These are phyloP conservation scores for Alaudala cheleensis DNA, from an alignment of 2,113 vertebrate genomes.

Conservation along the genomic window DNA sequence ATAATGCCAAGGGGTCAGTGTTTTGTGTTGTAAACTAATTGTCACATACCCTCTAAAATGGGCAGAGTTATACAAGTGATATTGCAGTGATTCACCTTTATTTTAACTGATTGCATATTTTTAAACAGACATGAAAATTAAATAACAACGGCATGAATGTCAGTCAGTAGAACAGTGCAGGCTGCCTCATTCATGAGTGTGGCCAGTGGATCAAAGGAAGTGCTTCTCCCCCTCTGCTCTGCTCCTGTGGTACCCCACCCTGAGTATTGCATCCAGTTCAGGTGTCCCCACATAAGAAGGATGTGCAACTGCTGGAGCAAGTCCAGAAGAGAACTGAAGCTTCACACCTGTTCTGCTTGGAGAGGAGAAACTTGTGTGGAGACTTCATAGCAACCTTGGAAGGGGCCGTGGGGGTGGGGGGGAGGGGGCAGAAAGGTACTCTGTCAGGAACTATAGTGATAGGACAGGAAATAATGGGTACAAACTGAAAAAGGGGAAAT, in stretches of 20 bases:
- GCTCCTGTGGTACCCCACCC: background rate
- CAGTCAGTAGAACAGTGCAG: background rate
- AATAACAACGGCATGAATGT: background rate
- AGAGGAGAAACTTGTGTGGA: background rate
- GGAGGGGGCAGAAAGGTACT: no score
- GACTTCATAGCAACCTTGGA: background rate
- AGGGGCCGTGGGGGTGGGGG: background rate
- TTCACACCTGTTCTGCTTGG: background rate
- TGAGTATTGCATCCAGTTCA: background rate
- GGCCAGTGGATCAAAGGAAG: fast-evolving
- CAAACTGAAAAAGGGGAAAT: background rate
- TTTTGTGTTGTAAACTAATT: background rate
- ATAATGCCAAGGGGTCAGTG: background rate
- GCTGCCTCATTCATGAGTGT: background rate
- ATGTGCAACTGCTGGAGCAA: background rate
- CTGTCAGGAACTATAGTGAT: background rate
- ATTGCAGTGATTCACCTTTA: background rate
- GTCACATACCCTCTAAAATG: background rate
- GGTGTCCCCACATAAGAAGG: background rate
- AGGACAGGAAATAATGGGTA: background rate
- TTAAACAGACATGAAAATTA: background rate
- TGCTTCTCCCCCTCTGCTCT: background rate
- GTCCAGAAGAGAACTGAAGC: background rate
- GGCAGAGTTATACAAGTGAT: background rate
- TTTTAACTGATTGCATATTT: background rate